A percentile compares a stretch with the other conserved stretches of the same genome.
These are phyloP conservation scores for Stegastes partitus DNA, from an alignment of 2,113 vertebrate species.

Conservation along the genomic window DNA sequence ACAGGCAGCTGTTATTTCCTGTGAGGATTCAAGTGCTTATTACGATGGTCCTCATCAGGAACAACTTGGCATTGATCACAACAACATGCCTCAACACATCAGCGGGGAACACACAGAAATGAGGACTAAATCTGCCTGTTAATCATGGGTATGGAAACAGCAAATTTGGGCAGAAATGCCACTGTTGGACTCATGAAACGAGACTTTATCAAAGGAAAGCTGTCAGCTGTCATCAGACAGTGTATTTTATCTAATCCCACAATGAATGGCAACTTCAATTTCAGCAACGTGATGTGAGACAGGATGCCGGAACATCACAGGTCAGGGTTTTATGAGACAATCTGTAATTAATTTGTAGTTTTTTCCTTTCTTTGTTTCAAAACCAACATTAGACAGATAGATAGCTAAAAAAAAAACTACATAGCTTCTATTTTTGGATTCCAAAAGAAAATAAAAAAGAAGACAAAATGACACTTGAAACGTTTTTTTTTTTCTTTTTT, in stretches of 20 bases:
- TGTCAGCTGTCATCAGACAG: neutral
- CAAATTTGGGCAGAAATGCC: neutral
- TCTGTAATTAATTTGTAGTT: no score
- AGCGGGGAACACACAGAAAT: neutral
- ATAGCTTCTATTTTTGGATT: no score
- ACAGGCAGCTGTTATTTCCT: conserved; percentile 10
- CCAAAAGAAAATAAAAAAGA: no score
- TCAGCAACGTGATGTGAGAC: neutral
- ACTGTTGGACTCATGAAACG: no score
- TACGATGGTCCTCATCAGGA: conserved; percentile 11
- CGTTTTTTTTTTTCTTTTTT: no score
- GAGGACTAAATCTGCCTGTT: neutral
- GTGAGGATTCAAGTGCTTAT: neutral
- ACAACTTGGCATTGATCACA: neutral
- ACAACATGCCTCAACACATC: conserved; percentile 5
- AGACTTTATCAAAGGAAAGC: neutral
- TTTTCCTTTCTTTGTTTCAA: no score
- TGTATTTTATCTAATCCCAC: no score
- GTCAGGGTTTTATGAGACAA: no score
- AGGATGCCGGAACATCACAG: no score
- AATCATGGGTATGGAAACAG: neutral
- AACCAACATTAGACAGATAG: no score
- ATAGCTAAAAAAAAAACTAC: no score
- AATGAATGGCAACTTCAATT: neutral
- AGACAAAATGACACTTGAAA: no score